Evolutionary conservation across 2,797 vertebrate species (phyloP).

Genomic region (Nasua narica): DNA sequence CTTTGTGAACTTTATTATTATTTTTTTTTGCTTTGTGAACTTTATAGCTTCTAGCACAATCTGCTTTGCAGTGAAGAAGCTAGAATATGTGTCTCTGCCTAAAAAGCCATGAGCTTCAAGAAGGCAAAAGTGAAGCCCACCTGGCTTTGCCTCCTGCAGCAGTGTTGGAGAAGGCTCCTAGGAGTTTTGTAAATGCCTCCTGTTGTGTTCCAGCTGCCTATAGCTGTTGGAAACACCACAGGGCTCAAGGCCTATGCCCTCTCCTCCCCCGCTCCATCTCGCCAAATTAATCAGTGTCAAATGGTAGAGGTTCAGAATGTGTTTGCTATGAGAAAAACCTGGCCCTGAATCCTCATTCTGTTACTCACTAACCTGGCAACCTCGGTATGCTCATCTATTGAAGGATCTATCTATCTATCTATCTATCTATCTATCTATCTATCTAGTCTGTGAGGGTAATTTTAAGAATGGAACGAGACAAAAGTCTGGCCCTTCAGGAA

Average conservation of each 20-base stretch:
- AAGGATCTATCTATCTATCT: neutral
- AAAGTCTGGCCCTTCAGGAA: neutral
- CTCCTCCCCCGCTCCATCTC: neutral
- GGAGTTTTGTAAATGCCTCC: neutral
- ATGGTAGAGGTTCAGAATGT: neutral
- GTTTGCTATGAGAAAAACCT: neutral
- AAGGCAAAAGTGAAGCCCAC: neutral
- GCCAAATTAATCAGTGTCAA: neutral
- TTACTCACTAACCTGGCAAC: neutral
- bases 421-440: neutral
- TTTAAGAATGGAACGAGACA: neutral
- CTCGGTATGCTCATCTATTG: neutral
- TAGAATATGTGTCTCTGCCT: neutral
- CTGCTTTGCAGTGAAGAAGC: neutral
- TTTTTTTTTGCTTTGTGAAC: neutral
- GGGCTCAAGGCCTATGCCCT: neutral
- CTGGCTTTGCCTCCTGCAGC: neutral
- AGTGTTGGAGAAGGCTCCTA: neutral
- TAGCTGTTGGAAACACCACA: neutral
- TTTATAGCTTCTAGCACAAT: neutral
- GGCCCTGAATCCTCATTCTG: neutral
- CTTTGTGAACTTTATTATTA: neutral
- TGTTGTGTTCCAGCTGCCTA: neutral
- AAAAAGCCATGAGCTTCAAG: neutral
- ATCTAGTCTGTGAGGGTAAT: neutral